Conservation (phyloP, 2,113 vertebrate species). For the Accipiter cooperii region DNA sequence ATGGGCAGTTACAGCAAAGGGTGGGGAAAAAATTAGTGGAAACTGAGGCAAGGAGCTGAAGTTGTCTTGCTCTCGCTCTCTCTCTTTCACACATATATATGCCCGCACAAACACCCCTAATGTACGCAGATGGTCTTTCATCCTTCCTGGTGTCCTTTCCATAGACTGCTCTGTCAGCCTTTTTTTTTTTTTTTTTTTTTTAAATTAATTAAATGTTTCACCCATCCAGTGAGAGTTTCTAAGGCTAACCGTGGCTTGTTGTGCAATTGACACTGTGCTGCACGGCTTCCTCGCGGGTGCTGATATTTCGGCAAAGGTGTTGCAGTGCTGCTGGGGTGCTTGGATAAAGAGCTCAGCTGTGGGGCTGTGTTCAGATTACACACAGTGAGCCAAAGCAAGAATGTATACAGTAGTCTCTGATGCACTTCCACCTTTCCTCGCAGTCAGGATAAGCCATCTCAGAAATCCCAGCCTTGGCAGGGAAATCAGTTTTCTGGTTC, state of each 20-base stretch:
- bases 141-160: not conserved
- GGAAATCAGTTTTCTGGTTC: constrained; percentile 8
- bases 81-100: not conserved
- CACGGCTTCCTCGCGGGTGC: fast-evolving
- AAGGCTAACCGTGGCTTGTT: not conserved
- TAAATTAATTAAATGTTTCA: not conserved
- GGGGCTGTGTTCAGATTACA: not conserved
- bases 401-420: not conserved
- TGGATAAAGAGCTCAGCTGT: not conserved
- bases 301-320: not conserved
- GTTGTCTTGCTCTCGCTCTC: not conserved
- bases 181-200: not conserved
- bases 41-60: not conserved
- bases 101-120: too few relatives aligned
- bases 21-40: not conserved
- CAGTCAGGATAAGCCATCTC: not conserved
- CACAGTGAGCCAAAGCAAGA: not conserved
- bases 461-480: not conserved
- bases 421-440: not conserved
- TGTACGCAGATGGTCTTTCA: fast-evolving
- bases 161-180: not conserved
- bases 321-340: not conserved
- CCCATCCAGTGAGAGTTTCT: not conserved
- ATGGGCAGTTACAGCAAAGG: not conserved
- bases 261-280: not conserved